These are phyloP conservation scores for Saccopteryx bilineata DNA, from an alignment of 2,113 vertebrate species.

Conservation along the genomic window DNA sequence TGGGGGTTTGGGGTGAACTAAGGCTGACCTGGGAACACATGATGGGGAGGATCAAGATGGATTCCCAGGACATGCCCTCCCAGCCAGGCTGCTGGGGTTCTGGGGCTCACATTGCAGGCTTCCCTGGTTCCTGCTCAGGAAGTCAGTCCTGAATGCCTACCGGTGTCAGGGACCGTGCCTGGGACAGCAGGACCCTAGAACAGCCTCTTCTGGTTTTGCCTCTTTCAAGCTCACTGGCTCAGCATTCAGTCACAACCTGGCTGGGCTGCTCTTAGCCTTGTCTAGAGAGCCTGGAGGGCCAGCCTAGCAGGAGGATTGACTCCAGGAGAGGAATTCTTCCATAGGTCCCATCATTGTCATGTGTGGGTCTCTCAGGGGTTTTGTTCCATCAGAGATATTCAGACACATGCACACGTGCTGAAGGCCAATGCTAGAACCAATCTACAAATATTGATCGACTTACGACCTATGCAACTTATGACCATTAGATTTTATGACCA, in stretches of 20 bases:
- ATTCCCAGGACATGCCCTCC: neutral
- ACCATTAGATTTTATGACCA: no score
- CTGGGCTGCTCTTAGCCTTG: neutral
- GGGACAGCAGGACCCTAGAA: neutral
- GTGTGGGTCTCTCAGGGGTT: neutral
- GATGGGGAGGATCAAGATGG: neutral
- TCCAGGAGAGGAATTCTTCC: neutral
- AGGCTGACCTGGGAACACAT: neutral
- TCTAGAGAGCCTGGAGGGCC: neutral
- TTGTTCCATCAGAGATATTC: neutral
- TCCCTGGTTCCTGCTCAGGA: neutral
- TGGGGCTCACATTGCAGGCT: neutral
- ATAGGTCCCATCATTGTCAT: rapidly evolving
- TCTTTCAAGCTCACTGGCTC: neutral
- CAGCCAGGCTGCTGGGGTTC: neutral
- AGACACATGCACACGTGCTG: neutral
- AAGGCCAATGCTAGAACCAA: neutral
- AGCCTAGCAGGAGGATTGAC: neutral
- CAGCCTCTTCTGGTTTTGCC: neutral
- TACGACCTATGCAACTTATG: no score
- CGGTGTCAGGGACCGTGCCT: neutral
- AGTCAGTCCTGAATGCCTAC: neutral
- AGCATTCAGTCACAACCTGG: neutral
- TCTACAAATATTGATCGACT: no score
- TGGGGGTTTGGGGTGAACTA: neutral